phyloP scores from a whole-genome alignment of 92 coral and sea anemone genomes.

The Bergia puertoricense region DNA sequence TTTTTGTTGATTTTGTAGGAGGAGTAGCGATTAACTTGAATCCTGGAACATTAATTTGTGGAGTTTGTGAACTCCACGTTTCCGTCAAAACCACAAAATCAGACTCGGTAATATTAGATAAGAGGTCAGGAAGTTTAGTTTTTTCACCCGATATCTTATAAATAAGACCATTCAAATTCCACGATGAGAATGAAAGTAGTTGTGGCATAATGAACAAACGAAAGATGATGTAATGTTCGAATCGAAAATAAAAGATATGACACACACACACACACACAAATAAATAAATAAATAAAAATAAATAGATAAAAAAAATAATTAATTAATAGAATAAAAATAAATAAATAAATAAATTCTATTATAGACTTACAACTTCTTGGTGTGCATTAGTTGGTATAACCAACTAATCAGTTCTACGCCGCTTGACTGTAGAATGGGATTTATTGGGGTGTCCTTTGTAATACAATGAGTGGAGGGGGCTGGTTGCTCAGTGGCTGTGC shows the following conservation, averaged over 20 bases:
- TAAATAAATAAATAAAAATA: too few species aligned
- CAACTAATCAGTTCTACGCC: slow-evolving; percentile 11
- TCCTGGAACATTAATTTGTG: not conserved
- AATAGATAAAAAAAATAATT: too few species aligned
- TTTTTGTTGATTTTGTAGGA: not conserved
- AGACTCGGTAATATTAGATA: too few species aligned
- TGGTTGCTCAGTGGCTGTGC: not conserved
- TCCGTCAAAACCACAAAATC: not conserved
- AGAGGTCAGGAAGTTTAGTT: too few species aligned
- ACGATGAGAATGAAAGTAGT: too few species aligned
- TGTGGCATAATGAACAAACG: too few species aligned
- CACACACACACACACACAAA: not conserved
- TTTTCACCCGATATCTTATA: too few species aligned
- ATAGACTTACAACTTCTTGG: slow-evolving; percentile 8
- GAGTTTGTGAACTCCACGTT: not conserved
- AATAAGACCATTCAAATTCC: too few species aligned
- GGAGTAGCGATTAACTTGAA: not conserved
- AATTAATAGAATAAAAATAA: too few species aligned
- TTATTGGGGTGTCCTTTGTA: slow-evolving; percentile 3
- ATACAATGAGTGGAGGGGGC: not conserved
- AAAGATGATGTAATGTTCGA: too few species aligned
- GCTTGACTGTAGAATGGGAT: slow-evolving; percentile 11
- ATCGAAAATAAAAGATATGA: not conserved
- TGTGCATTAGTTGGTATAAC: slow-evolving; percentile 10
- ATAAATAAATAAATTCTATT: not conserved